Conservation (phyloP, 1,140 invertebrate species). For the Meloidogyne floridensis region DNA sequence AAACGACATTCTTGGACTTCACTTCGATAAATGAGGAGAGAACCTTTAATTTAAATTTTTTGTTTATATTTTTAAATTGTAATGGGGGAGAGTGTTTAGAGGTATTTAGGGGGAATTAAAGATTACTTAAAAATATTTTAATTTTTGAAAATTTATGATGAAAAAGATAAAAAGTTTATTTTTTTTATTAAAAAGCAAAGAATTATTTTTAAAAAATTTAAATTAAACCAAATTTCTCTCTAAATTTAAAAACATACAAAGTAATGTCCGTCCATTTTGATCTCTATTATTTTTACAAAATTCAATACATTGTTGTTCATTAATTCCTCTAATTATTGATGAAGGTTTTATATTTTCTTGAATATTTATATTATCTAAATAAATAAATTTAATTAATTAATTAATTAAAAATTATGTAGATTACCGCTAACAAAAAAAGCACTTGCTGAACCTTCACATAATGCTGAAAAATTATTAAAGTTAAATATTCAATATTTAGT, state of each 20-base stretch:
- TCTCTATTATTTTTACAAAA: constrained; percentile 41
- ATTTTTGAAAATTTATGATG: constrained; percentile 35
- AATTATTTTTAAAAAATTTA: too few relatives aligned
- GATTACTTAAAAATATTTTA: constrained; percentile 19
- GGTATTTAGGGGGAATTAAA: background rate
- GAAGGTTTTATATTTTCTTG: constrained; percentile 29
- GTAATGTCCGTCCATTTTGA: constrained; percentile 27
- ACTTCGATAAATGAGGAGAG: background rate
- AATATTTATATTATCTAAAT: constrained; percentile 35
- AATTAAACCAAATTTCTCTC: too few relatives aligned
- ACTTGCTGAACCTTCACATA: constrained; percentile 42
- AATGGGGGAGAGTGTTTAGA: too few relatives aligned
- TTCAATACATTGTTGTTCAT: constrained; percentile 44
- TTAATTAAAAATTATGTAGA: background rate
- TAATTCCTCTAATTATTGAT: constrained; percentile 31
- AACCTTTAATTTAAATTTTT: background rate
- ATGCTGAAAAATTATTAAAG: constrained; percentile 29
- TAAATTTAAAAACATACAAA: constrained; percentile 26
- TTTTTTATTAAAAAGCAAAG: too few relatives aligned
- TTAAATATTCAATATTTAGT: too few relatives aligned
- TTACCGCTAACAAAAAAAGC: constrained; percentile 37
- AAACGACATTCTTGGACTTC: background rate
- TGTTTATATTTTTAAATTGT: too few relatives aligned
- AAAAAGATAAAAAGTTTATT: too few relatives aligned
- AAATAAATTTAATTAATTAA: background rate